A percentile compares a stretch with the other conserved stretches of the same genome.
phyloP scores from a whole-genome alignment of 2,888 invertebrate species.

The Synanthedon myopaeformis region DNA sequence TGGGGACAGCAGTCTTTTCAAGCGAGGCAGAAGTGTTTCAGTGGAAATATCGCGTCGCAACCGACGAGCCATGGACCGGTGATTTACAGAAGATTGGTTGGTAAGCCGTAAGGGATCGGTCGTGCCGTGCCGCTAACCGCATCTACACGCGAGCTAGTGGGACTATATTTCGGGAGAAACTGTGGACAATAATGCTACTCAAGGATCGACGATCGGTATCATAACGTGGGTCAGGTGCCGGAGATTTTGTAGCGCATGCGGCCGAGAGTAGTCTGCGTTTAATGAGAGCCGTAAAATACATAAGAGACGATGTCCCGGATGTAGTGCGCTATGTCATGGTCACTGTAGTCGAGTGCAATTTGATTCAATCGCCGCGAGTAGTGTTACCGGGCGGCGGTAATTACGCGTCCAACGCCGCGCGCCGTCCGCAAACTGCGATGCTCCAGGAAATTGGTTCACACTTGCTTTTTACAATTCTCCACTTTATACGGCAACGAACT shows the following conservation, averaged over 20 bases:
- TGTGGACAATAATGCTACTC: too few relatives aligned
- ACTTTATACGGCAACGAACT: neutral
- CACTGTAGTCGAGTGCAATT: conserved; percentile 8
- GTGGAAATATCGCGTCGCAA: too few relatives aligned
- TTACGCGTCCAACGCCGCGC: conserved; percentile 3
- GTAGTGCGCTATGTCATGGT: conserved; percentile 1
- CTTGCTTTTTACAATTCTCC: neutral
- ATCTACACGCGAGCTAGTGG: neutral
- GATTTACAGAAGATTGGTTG: too few relatives aligned
- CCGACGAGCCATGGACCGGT: too few relatives aligned
- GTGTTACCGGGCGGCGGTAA: conserved; percentile 5
- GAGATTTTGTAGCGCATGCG: too few relatives aligned
- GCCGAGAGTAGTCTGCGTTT: too few relatives aligned
- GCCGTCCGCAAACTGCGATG: conserved; percentile 5
- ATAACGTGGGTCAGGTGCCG: too few relatives aligned
- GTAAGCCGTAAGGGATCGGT: neutral
- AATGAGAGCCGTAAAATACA: too few relatives aligned
- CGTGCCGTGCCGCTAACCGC: neutral
- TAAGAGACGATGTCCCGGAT: neutral
- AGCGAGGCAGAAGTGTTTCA: too few relatives aligned
- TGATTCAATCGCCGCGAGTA: conserved; percentile 11
- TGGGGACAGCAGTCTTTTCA: too few relatives aligned
- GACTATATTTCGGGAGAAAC: neutral
- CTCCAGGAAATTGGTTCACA: conserved; percentile 1
- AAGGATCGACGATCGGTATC: too few relatives aligned